A percentile compares a stretch with the other conserved stretches of the same genome.
phyloP scores from a whole-genome alignment of 2,113 vertebrate genomes.

The Pterocles gutturalis region DNA sequence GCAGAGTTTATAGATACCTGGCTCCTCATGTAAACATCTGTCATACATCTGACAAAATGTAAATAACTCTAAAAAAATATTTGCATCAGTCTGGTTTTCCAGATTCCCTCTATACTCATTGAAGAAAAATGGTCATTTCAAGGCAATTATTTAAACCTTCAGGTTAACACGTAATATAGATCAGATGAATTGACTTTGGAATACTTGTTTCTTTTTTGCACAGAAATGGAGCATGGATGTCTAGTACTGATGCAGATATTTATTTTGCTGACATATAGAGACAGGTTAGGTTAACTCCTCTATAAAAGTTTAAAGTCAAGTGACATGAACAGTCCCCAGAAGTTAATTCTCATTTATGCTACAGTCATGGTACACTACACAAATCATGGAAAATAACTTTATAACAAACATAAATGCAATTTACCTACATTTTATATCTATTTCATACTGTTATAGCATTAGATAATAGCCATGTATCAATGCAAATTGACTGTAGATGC shows the following conservation, averaged over 20 bases:
- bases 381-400: background rate
- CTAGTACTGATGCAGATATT: background rate
- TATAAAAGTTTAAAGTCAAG: background rate
- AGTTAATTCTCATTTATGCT: background rate
- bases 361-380: background rate
- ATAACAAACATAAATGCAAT: background rate
- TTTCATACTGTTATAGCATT: background rate
- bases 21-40: background rate
- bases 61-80: background rate
- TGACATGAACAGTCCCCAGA: background rate
- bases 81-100: background rate
- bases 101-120: background rate
- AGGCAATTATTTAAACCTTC: background rate
- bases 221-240: background rate
- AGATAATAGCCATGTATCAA: background rate
- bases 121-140: background rate
- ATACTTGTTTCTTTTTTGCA: background rate
- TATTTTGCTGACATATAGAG: background rate
- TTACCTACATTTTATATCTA: background rate
- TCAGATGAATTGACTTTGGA: background rate
- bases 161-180: background rate
- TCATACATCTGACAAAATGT: background rate
- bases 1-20: background rate
- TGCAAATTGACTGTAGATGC: background rate
- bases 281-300: background rate